These are phyloP conservation scores for Drosophila stalkeri DNA, from an alignment of 2,888 invertebrate species.

Conservation along the genomic window DNA sequence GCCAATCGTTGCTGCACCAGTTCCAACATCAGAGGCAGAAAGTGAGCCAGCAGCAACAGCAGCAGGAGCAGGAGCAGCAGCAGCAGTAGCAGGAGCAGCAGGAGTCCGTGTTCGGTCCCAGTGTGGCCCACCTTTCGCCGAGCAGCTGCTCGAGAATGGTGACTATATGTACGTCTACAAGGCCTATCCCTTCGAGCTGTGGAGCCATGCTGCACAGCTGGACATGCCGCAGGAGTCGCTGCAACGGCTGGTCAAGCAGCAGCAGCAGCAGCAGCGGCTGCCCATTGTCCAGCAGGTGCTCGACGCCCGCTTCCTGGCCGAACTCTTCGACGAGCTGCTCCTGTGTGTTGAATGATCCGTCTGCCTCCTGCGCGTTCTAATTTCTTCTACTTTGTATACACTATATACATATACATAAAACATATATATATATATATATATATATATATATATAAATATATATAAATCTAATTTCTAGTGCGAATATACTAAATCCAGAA, in stretches of 20 bases:
- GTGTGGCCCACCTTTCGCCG: neutral
- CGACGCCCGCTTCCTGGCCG: constrained; percentile 14
- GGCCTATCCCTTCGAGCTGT: constrained; percentile 1
- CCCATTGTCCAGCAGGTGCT: neutral
- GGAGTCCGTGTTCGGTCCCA: neutral
- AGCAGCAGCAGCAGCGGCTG: neutral
- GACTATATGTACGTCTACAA: constrained; percentile 2
- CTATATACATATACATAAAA: too few relatives aligned
- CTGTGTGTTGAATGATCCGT: neutral
- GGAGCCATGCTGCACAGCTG: neutral
- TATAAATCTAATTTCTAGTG: neutral
- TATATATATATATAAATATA: neutral
- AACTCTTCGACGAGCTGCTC: constrained; percentile 14
- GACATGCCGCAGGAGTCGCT: neutral
- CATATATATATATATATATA: too few relatives aligned
- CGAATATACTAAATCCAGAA: constrained; percentile 1
- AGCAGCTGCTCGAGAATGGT: neutral
- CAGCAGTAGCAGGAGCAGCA: too few relatives aligned
- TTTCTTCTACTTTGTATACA: neutral
- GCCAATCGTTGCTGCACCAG: neutral
- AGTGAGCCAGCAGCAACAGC: neutral
- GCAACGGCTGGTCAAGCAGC: neutral
- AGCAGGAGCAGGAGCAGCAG: neutral
- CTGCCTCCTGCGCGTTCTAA: neutral
- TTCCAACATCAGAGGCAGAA: too few relatives aligned